Evolutionary conservation across 1,140 invertebrate genomes (phyloP), one percentile per base, ranked within the genome.

Genomic region (Gryllus bimaculatus): DNA sequence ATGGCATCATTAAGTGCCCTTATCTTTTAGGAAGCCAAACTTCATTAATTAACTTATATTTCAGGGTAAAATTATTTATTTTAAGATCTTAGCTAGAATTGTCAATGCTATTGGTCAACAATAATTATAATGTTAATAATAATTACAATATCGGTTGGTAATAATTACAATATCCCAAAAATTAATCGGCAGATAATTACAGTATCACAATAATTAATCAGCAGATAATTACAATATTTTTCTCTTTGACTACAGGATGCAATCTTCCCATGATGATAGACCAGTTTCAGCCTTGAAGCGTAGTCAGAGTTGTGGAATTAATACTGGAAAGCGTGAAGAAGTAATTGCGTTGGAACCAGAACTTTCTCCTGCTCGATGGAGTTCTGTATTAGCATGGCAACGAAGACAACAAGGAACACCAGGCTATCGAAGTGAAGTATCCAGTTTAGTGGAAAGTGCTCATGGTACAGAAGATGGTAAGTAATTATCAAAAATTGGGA

Each of bases 361-460:
- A n/a, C 15, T 79, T 13, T 79, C 78, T 0, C 78, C 78, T 47
- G 48, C 78, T 13, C 54, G 78, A 20, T 79, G 48, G 78, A 74
- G 78, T 75, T 49, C 78, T 13, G 78, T 79, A 48, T 48, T 48
- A n/a, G 76, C 74, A 15, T 79, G 78, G 78, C 54, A 66, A 20
- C 13, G 76, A 7, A 75, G 12, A 20, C 78, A 75, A 39, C 78
- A 79, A 39, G 73, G 26, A 76, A 47, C 74, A n/a, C 54, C 77
- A 20, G 79, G 79, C 4, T 54, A 80, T 73, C 83, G 86, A 39
- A 88, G 86, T 18, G 87, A 89, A 81, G 83, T 86, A 47, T 87
- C 87, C 0, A 88, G 87, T 77, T 81, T 88, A 12, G 84, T 86
- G 3, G 87, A 87, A 78, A 87, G 87, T 73, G 85, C 85, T 20